phyloP scores from a whole-genome alignment of 2,113 vertebrate species.

The Rhagologus leucostigma region DNA sequence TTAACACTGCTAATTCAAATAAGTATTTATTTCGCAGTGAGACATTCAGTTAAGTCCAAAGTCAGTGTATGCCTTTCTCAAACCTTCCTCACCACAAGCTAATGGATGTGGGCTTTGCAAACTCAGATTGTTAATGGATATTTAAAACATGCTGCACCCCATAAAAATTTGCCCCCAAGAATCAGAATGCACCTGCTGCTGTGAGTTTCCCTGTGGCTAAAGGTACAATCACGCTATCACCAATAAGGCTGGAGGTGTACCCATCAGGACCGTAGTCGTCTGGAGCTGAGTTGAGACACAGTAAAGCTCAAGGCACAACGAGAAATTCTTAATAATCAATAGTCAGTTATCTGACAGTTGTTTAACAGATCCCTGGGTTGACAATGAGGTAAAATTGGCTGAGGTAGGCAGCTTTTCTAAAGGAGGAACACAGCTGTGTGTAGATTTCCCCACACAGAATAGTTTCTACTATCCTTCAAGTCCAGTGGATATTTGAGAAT shows the following conservation, averaged over 20 bases:
- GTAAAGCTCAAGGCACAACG: not conserved
- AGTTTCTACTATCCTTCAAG: not conserved
- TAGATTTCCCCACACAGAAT: not conserved
- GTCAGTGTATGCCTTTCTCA: not conserved
- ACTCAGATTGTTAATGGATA: not conserved
- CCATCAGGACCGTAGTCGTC: not conserved
- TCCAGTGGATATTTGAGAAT: not conserved
- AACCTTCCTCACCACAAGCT: not conserved
- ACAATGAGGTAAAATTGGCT: not conserved
- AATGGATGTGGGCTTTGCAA: not conserved
- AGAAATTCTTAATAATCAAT: not conserved
- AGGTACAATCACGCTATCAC: not conserved
- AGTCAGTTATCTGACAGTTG: not conserved
- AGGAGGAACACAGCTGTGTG: not conserved
- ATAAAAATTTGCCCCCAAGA: not conserved
- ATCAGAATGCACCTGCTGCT: not conserved
- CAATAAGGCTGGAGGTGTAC: not conserved
- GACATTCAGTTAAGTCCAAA: not conserved
- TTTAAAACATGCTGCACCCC: not conserved
- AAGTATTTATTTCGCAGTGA: not conserved
- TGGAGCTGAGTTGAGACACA: not conserved
- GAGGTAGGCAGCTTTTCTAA: not conserved
- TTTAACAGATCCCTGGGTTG: not conserved
- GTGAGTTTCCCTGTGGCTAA: not conserved
- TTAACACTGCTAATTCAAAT: not conserved